phyloP scores from a whole-genome alignment of 1,140 invertebrate genomes.

The Eumeta japonica region DNA sequence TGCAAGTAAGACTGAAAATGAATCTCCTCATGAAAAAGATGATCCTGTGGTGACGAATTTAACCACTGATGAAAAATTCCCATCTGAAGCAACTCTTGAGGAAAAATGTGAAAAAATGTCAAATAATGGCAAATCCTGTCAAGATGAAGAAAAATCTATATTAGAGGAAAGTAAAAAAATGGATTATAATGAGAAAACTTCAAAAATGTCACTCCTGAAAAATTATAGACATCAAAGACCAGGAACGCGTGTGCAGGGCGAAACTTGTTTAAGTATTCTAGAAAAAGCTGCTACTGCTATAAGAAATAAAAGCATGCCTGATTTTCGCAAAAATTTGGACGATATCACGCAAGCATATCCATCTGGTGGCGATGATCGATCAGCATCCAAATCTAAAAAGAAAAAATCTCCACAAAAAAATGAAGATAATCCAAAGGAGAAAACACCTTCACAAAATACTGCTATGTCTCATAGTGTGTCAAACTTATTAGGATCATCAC shows the following conservation, averaged over 20 bases:
- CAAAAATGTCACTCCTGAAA: constrained; percentile 25
- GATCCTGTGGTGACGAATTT: constrained; percentile 35
- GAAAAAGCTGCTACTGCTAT: constrained; percentile 45
- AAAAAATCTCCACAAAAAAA: constrained; percentile 40
- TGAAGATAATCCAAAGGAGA: constrained; percentile 25
- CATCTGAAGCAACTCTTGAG: constrained; percentile 41
- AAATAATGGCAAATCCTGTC: no score
- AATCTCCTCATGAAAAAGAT: constrained; percentile 8
- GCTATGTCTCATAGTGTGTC: constrained; percentile 46
- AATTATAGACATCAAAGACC: constrained; percentile 53
- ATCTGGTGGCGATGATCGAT: constrained; percentile 38
- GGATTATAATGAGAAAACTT: constrained; percentile 5
- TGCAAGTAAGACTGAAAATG: constrained; percentile 10
- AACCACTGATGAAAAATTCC: constrained; percentile 47
- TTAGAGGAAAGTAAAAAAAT: constrained; percentile 39
- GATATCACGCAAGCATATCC: constrained; percentile 55
- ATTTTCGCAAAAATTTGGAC: constrained; percentile 50
- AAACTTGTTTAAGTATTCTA: constrained; percentile 46
- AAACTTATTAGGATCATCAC: constrained; percentile 26
- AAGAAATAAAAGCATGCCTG: constrained; percentile 46
- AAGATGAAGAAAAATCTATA: constrained; percentile 46
- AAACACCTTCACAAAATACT: constrained; percentile 17
- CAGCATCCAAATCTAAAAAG: constrained; percentile 36
- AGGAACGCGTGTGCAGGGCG: constrained; percentile 23
- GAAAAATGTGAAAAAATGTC: constrained; percentile 12